Percentiles rank a stretch among this genome's conserved stretches.
These are phyloP conservation scores for Stramonita haemastoma DNA, from an alignment of 2,888 invertebrate genomes.

Conservation along the genomic window DNA sequence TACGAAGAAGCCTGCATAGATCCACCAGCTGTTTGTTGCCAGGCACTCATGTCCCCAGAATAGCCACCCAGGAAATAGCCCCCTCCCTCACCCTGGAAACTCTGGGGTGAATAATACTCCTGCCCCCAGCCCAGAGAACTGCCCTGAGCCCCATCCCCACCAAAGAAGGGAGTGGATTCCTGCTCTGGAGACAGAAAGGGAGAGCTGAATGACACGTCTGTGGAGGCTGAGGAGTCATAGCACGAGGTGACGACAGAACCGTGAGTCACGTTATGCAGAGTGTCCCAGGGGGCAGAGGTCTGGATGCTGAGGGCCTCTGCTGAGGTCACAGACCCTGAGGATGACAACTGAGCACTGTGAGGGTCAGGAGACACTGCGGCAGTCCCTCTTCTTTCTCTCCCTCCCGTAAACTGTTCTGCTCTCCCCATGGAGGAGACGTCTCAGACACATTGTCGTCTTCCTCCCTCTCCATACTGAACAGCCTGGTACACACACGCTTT, in stretches of 20 bases:
- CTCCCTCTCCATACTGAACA: neutral
- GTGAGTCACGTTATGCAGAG: neutral
- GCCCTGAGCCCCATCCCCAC: neutral
- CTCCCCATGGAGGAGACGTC: neutral
- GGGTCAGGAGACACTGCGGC: neutral
- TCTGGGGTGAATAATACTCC: neutral
- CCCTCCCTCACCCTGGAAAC: neutral
- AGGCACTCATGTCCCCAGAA: neutral
- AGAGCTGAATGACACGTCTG: slow-evolving; percentile 13
- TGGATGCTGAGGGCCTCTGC: neutral
- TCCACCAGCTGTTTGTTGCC: neutral
- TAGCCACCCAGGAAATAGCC: no score
- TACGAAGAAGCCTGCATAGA: no score
- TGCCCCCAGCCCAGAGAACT: neutral
- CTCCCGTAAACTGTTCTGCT: neutral
- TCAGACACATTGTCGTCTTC: neutral
- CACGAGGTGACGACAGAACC: slow-evolving; percentile 1
- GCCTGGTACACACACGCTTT: no score
- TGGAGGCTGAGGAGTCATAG: slow-evolving; percentile 22
- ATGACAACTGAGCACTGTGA: neutral
- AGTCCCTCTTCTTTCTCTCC: neutral
- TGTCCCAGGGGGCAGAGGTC: neutral
- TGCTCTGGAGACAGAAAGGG: neutral
- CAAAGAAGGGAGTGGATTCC: neutral
- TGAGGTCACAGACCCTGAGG: neutral